Percentiles rank a stretch among this genome's conserved stretches.
Conservation (phyloP, 2,797 vertebrate species). For the Muscicapa comitata region DNA sequence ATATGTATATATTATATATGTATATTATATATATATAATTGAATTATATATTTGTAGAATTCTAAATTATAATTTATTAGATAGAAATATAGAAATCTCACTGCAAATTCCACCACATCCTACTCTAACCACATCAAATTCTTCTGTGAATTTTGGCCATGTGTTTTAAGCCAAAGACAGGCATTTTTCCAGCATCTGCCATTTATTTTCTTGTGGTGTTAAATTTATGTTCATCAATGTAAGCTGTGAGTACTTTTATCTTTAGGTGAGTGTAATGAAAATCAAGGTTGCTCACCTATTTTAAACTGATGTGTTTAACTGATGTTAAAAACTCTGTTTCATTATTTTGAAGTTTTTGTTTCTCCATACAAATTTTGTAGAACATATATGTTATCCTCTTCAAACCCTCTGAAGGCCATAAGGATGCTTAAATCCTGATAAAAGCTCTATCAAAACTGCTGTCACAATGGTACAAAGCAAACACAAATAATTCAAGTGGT, state of each 20-base stretch:
- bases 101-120: background rate
- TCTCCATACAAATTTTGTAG: background rate
- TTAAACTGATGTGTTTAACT: background rate
- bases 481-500: background rate
- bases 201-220: background rate
- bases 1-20: too few species aligned
- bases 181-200: background rate
- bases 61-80: background rate
- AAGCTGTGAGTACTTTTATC: background rate
- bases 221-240: background rate
- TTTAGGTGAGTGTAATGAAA: background rate
- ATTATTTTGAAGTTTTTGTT: background rate
- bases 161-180: background rate
- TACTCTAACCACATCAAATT: background rate
- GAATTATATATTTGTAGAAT: background rate
- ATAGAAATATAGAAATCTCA: background rate
- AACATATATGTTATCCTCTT: background rate
- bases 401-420: background rate
- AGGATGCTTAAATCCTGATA: background rate
- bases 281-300: background rate
- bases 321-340: background rate
- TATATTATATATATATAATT: background rate
- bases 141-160: background rate
- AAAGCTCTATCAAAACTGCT: background rate
- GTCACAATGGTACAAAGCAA: background rate